Evolutionary conservation across 2,113 vertebrate species (phyloP).

Genomic region (Oreochromis tanganicae): DNA sequence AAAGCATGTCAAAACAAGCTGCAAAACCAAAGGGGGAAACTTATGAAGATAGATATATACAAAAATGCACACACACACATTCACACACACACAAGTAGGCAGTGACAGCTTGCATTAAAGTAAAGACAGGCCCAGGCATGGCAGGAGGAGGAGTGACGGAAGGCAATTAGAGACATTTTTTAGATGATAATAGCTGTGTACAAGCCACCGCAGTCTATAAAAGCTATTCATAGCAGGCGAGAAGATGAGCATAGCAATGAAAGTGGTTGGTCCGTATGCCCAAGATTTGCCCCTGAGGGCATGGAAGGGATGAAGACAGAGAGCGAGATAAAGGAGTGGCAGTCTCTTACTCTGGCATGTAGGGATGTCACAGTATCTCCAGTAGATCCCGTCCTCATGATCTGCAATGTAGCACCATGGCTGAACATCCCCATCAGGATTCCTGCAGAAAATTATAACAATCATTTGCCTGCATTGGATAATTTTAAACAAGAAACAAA

Average conservation of each 20-base stretch:
- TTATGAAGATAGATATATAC: neutral
- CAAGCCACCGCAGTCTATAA: conserved; percentile 25
- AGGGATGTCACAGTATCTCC: conserved; percentile 94
- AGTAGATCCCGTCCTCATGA: conserved; percentile 90
- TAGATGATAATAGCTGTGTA: conserved; percentile 52
- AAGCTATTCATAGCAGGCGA: conserved; percentile 37
- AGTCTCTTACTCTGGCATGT: conserved; percentile 87
- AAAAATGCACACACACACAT: neutral
- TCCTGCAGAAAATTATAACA: conserved; percentile 68
- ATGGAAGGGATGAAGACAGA: neutral
- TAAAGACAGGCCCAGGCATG: conserved; percentile 47
- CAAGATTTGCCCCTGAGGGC: neutral
- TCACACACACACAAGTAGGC: neutral
- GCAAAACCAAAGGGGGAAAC: conserved; percentile 37
- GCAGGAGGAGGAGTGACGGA: conserved; percentile 32
- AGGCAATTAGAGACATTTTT: conserved; percentile 68
- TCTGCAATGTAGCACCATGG: conserved; percentile 96
- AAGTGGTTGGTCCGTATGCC: neutral
- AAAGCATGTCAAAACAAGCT: conserved; percentile 43
- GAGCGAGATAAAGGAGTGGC: neutral
- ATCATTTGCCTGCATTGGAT: neutral
- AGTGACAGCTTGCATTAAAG: conserved; percentile 43
- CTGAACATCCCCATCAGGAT: conserved; percentile 93
- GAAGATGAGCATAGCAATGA: conserved; percentile 19
- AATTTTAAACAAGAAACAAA: neutral